phyloP scores from a whole-genome alignment of 2,797 vertebrate genomes.

The Gymnothorax javanicus region DNA sequence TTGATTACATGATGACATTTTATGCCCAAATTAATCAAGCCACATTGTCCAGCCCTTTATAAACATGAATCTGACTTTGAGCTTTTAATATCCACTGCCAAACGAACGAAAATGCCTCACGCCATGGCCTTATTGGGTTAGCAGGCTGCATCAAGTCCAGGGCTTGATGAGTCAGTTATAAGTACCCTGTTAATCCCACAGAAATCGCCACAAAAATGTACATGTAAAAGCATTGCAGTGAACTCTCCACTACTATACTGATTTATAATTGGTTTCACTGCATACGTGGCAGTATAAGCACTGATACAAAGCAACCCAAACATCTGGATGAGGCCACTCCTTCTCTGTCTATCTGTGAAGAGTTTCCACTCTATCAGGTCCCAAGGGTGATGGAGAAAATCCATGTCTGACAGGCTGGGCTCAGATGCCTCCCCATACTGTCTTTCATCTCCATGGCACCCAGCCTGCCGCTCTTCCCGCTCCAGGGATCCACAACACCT shows the following conservation, averaged over 20 bases:
- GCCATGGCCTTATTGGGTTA: too few species aligned
- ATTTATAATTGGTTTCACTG: background rate
- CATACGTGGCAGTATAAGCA: background rate
- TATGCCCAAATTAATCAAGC: too few species aligned
- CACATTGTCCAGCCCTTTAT: too few species aligned
- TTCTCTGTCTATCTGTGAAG: background rate
- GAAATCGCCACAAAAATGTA: background rate
- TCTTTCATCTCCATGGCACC: conserved; percentile 14
- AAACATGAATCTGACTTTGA: too few species aligned
- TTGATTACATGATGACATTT: too few species aligned
- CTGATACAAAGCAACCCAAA: background rate
- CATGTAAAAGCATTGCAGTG: background rate
- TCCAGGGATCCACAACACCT: background rate
- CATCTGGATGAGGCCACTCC: background rate
- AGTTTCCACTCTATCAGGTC: background rate
- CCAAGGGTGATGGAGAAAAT: background rate
- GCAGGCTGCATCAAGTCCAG: too few species aligned
- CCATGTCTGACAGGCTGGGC: background rate
- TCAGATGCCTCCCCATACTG: background rate
- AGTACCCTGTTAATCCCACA: too few species aligned
- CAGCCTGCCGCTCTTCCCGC: background rate
- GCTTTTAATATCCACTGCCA: too few species aligned
- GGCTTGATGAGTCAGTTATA: too few species aligned
- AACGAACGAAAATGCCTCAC: too few species aligned
- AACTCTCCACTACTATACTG: background rate